phyloP scores from a whole-genome alignment of 2,888 invertebrate genomes.

The Polydrusus pterygomalis region DNA sequence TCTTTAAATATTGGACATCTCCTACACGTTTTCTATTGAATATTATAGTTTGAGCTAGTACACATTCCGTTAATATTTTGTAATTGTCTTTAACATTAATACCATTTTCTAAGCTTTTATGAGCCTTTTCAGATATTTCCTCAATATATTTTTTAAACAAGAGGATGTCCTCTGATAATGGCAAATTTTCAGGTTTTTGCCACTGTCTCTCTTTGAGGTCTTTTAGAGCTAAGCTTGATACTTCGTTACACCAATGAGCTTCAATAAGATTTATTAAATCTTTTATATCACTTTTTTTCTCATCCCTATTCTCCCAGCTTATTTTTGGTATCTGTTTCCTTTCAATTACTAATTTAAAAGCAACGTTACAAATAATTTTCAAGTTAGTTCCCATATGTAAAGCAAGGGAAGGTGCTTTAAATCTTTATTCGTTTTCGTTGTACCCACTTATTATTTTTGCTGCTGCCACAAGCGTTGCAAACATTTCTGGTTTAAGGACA shows the following conservation, averaged over 20 bases:
- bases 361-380: slow-evolving; percentile 51
- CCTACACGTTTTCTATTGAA: slow-evolving; percentile 58
- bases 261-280: slow-evolving; percentile 49
- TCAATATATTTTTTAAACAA: slow-evolving; percentile 52
- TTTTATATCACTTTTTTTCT: slow-evolving; percentile 50
- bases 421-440: slow-evolving; percentile 38
- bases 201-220: slow-evolving; percentile 57
- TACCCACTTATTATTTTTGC: slow-evolving; percentile 53
- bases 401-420: slow-evolving; percentile 51
- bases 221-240: slow-evolving; percentile 59
- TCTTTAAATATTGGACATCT: slow-evolving; percentile 53
- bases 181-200: slow-evolving; percentile 55
- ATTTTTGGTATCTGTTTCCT: slow-evolving; percentile 43
- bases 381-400: slow-evolving; percentile 55
- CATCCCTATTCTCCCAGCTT: slow-evolving; percentile 35
- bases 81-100: slow-evolving; percentile 42
- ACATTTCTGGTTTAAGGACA: slow-evolving; percentile 50
- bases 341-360: slow-evolving; percentile 50
- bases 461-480: slow-evolving; percentile 38
- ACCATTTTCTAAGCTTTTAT: slow-evolving; percentile 35
- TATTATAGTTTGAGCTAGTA: slow-evolving; percentile 50
- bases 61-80: slow-evolving; percentile 58
- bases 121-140: slow-evolving; percentile 49
- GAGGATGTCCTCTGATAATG: slow-evolving; percentile 56
- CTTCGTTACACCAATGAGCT: slow-evolving; percentile 59